Percentiles rank a stretch among this genome's conserved stretches.
These are phyloP conservation scores for Dendroctonus valens DNA, from an alignment of 1,140 invertebrate genomes.

Conservation along the genomic window DNA sequence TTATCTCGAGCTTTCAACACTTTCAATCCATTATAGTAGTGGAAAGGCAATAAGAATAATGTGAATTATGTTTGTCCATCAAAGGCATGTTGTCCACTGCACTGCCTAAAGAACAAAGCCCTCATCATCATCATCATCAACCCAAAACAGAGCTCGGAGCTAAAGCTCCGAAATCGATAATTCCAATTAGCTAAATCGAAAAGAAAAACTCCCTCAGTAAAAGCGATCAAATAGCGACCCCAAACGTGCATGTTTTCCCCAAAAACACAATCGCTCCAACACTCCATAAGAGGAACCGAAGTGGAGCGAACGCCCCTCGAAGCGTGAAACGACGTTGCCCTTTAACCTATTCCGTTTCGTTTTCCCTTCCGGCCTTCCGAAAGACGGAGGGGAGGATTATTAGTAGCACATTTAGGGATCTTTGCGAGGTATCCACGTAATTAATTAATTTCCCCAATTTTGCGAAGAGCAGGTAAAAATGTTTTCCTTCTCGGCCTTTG, in stretches of 20 bases:
- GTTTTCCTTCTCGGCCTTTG: slow-evolving; percentile 11
- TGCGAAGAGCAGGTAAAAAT: slow-evolving; percentile 12
- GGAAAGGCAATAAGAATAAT: too few relatives aligned
- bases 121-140: too few relatives aligned
- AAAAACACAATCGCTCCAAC: background rate
- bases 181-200: background rate
- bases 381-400: slow-evolving; percentile 7
- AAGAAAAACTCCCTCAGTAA: background rate
- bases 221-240: too few relatives aligned
- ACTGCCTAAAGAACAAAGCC: too few relatives aligned
- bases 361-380: background rate
- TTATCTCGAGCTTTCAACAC: too few relatives aligned
- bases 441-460: slow-evolving; percentile 21
- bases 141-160: background rate
- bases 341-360: slow-evolving; percentile 13
- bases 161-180: background rate
- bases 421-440: slow-evolving; percentile 8
- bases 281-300: background rate
- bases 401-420: slow-evolving; percentile 15
- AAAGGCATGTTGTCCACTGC: too few relatives aligned
- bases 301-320: slow-evolving; percentile 2
- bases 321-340: slow-evolving; percentile 9
- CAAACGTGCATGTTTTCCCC: slow-evolving; percentile 1
- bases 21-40: too few relatives aligned
- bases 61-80: too few relatives aligned